Conservation (phyloP, 2,797 vertebrate species). For the Novumbra hubbsi region DNA sequence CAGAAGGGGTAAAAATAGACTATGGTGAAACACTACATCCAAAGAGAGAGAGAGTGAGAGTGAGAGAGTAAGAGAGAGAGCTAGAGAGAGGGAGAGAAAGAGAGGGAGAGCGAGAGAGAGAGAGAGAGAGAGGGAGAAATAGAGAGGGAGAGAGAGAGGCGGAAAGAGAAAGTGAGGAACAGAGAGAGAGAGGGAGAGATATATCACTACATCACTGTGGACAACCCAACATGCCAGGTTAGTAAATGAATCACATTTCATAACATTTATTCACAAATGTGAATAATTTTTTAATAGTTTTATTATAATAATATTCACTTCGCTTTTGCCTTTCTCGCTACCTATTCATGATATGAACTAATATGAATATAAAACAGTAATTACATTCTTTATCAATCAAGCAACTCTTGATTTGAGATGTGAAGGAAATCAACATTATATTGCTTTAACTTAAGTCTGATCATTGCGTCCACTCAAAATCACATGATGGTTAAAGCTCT, state of each 20-base stretch:
- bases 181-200: constrained; percentile 21
- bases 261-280: neutral
- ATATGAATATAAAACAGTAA: too few species aligned
- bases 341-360: neutral
- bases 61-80: neutral
- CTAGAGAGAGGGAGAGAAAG: neutral
- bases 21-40: constrained; percentile 30
- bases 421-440: too few species aligned
- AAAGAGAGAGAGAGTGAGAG: constrained; percentile 27
- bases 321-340: neutral
- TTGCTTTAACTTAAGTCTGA: too few species aligned
- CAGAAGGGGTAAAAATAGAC: constrained; percentile 41
- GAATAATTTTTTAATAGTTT: too few species aligned
- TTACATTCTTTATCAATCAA: too few species aligned
- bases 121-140: constrained; percentile 6
- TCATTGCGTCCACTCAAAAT: too few species aligned
- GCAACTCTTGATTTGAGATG: too few species aligned
- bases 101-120: constrained; percentile 25
- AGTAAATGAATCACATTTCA: constrained; percentile 11
- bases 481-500: too few species aligned
- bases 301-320: neutral
- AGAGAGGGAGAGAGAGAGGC: constrained; percentile 25
- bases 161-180: constrained; percentile 19
- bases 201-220: constrained; percentile 4
- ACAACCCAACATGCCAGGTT: constrained; percentile 46